Conservation (phyloP, 2,113 vertebrate genomes). For the Sander vitreus region DNA sequence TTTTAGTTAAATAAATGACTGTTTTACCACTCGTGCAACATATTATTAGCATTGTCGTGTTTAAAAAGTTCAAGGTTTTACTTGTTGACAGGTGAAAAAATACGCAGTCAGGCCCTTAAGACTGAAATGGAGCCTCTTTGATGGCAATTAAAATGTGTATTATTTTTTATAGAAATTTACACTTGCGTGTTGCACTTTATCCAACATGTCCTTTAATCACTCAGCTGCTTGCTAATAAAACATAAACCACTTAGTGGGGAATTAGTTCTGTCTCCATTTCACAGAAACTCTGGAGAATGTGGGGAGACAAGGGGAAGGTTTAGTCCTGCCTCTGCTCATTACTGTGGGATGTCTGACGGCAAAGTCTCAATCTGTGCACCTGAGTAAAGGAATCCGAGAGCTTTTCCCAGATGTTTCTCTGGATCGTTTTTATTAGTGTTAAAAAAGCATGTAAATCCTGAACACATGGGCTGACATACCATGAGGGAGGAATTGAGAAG, state of each 20-base stretch:
- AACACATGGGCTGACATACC: slow-evolving; percentile 72
- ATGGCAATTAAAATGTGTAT: slow-evolving; percentile 71
- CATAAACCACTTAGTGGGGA: slow-evolving; percentile 80
- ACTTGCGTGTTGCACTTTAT: slow-evolving; percentile 70
- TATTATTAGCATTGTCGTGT: slow-evolving; percentile 57
- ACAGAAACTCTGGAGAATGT: slow-evolving; percentile 62
- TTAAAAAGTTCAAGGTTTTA: slow-evolving; percentile 58
- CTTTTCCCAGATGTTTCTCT: slow-evolving; percentile 79
- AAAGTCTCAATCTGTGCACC: slow-evolving; percentile 65
- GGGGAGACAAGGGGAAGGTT: slow-evolving; percentile 62
- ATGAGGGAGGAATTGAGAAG: slow-evolving; percentile 74
- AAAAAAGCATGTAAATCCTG: slow-evolving; percentile 76
- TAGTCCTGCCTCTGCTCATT: slow-evolving; percentile 79
- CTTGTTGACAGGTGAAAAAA: slow-evolving; percentile 65
- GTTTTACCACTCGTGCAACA: slow-evolving; percentile 34
- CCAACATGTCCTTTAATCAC: slow-evolving; percentile 77
- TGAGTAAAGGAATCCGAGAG: slow-evolving; percentile 72
- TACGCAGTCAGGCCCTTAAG: slow-evolving; percentile 18
- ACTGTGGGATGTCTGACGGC: slow-evolving; percentile 75
- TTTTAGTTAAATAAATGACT: slow-evolving; percentile 61
- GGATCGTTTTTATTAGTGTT: slow-evolving; percentile 76
- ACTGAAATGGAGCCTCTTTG: slow-evolving; percentile 52
- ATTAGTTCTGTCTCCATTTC: slow-evolving; percentile 78
- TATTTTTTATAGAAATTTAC: slow-evolving; percentile 75
- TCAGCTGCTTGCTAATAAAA: slow-evolving; percentile 78